A percentile compares a stretch with the other conserved stretches of the same genome.
These are phyloP conservation scores for Auanema sp. DNA, from an alignment of 2,888 invertebrate species.

Conservation along the genomic window DNA sequence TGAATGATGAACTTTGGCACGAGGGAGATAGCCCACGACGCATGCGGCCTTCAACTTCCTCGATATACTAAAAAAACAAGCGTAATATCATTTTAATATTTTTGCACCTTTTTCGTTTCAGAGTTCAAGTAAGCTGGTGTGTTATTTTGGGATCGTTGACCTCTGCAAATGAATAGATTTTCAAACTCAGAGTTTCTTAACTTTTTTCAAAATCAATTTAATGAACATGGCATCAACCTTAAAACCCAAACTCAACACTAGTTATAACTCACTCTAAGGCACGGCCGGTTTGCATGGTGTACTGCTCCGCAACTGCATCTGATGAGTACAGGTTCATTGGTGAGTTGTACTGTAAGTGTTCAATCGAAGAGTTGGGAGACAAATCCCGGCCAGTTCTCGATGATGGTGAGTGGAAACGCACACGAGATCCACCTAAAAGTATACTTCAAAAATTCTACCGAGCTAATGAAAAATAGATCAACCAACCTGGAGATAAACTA, in stretches of 20 bases:
- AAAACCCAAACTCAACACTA: too few relatives aligned
- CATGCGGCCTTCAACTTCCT: slow-evolving; percentile 43
- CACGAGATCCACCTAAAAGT: slow-evolving; percentile 22
- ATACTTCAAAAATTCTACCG: too few relatives aligned
- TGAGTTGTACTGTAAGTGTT: slow-evolving; percentile 62
- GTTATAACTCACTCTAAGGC: slow-evolving; percentile 25
- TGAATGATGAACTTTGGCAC: slow-evolving; percentile 51
- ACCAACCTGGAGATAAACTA: background rate
- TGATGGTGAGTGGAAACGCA: slow-evolving; percentile 43
- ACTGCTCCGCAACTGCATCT: slow-evolving; percentile 56
- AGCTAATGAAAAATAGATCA: background rate
- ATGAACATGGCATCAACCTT: too few relatives aligned
- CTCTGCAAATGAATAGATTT: slow-evolving; percentile 18
- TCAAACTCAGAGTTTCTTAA: too few relatives aligned
- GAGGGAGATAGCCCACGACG: slow-evolving; percentile 45
- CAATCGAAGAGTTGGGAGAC: slow-evolving; percentile 47
- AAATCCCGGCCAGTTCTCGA: slow-evolving; percentile 46
- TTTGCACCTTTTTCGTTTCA: slow-evolving; percentile 40
- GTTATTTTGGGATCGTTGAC: slow-evolving; percentile 18
- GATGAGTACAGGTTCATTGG: slow-evolving; percentile 59
- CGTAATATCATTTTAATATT: too few relatives aligned
- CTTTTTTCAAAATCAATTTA: too few relatives aligned
- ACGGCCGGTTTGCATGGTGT: slow-evolving; percentile 51
- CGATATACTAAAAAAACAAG: slow-evolving; percentile 35
- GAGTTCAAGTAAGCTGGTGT: slow-evolving; percentile 40